Evolutionary conservation across 2,113 vertebrate genomes (phyloP).

Genomic region (Rhynchomys soricoides): DNA sequence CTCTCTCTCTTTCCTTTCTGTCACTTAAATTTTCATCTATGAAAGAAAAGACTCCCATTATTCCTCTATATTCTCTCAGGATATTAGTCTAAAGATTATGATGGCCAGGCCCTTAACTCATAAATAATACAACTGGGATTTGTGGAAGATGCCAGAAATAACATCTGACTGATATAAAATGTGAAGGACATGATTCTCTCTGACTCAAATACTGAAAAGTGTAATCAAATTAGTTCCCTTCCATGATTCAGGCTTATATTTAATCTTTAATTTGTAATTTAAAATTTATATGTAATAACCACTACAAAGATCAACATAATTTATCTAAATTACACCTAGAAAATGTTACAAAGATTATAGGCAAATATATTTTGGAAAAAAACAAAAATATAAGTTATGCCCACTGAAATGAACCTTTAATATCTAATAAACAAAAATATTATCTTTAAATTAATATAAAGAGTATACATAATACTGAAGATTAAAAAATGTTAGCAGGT

Average conservation of each 20-base stretch:
- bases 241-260: background rate
- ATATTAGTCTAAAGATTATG: background rate
- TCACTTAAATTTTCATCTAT: background rate
- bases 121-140: background rate
- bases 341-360: background rate
- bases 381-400: background rate
- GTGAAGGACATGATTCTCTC: background rate
- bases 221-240: background rate
- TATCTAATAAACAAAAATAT: background rate
- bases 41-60: background rate
- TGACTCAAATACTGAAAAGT: background rate
- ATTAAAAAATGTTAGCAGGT: background rate
- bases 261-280: constrained; percentile 32
- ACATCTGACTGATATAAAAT: background rate
- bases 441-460: background rate
- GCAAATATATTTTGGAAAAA: background rate
- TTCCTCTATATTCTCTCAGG: background rate
- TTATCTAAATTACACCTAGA: constrained; percentile 7
- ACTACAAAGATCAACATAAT: constrained; percentile 44
- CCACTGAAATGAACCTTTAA: background rate
- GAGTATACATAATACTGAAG: background rate
- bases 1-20: background rate
- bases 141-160: too few relatives aligned
- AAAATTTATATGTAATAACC: constrained; percentile 11
- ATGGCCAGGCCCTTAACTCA: background rate